These are phyloP conservation scores for Aphis gossypii DNA, from an alignment of 1,140 invertebrate species.

Conservation along the genomic window DNA sequence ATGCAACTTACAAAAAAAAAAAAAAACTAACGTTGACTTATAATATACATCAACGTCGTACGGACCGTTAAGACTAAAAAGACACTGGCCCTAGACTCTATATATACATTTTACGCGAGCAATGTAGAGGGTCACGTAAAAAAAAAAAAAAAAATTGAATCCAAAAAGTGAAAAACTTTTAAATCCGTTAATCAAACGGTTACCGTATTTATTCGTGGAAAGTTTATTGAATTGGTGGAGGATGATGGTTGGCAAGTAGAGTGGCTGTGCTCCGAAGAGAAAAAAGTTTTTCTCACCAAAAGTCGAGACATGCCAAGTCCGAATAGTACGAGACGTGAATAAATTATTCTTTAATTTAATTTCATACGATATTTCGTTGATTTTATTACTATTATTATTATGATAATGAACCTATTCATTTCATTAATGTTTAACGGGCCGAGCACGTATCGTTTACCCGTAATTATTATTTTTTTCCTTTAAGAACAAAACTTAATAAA, in stretches of 20 bases:
- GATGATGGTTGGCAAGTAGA: not conserved
- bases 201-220: constrained; percentile 26
- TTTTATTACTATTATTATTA: constrained; percentile 23
- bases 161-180: constrained; percentile 45
- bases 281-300: constrained; percentile 21
- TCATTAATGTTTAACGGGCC: not conserved
- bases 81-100: not conserved
- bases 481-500: not conserved
- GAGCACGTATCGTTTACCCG: not conserved
- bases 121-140: not conserved
- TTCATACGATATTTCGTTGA: constrained; percentile 23
- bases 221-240: not conserved
- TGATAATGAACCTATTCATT: constrained; percentile 10
- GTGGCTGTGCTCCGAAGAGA: not conserved
- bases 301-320: constrained; percentile 21
- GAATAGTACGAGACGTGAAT: constrained; percentile 23
- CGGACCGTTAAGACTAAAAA: not conserved
- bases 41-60: not conserved
- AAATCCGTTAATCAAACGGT: constrained; percentile 45
- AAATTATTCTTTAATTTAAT: constrained; percentile 32
- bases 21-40: not conserved
- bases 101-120: not conserved
- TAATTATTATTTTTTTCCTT: not conserved
- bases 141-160: constrained; percentile 28
- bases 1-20: not conserved